Conservation (phyloP, 2,113 vertebrate species). For the Lepisosteus osseus region DNA sequence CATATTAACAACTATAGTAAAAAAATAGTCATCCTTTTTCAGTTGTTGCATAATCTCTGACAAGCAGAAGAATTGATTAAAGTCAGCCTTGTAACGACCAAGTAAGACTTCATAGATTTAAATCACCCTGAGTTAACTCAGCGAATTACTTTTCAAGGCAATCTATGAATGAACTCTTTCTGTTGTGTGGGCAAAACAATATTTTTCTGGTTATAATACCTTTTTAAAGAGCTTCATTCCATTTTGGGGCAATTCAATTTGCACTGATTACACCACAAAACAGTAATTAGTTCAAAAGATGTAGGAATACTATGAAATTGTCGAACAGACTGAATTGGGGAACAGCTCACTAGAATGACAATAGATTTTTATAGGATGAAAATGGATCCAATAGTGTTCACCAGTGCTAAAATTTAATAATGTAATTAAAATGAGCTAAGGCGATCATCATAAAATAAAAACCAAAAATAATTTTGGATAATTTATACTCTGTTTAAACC, state of each 20-base stretch:
- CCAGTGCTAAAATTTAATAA: slow-evolving; percentile 31
- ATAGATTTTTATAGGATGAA: slow-evolving; percentile 13
- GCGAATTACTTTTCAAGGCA: background rate
- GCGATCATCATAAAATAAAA: background rate
- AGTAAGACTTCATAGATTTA: too few species aligned
- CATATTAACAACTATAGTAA: too few species aligned
- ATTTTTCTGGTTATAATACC: slow-evolving; percentile 5
- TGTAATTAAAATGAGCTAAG: slow-evolving; percentile 31
- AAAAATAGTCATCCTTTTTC: too few species aligned
- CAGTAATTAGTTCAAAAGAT: slow-evolving; percentile 24
- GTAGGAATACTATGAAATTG: slow-evolving; percentile 8
- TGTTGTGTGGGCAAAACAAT: background rate
- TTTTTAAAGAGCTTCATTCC: slow-evolving; percentile 15
- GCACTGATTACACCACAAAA: slow-evolving; percentile 19
- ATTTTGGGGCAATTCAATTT: slow-evolving; percentile 25
- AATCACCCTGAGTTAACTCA: background rate
- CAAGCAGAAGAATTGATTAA: too few species aligned
- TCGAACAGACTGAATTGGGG: slow-evolving; percentile 6
- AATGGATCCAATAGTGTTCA: slow-evolving; percentile 9
- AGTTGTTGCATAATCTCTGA: too few species aligned
- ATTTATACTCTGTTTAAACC: too few species aligned
- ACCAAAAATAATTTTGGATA: too few species aligned
- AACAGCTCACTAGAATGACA: slow-evolving; percentile 1
- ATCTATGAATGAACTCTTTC: slow-evolving; percentile 14
- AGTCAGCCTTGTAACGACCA: too few species aligned